Percentiles rank a stretch among this genome's conserved stretches.
phyloP scores from a whole-genome alignment of 2,113 vertebrate genomes.

The Leucopternis melanops region DNA sequence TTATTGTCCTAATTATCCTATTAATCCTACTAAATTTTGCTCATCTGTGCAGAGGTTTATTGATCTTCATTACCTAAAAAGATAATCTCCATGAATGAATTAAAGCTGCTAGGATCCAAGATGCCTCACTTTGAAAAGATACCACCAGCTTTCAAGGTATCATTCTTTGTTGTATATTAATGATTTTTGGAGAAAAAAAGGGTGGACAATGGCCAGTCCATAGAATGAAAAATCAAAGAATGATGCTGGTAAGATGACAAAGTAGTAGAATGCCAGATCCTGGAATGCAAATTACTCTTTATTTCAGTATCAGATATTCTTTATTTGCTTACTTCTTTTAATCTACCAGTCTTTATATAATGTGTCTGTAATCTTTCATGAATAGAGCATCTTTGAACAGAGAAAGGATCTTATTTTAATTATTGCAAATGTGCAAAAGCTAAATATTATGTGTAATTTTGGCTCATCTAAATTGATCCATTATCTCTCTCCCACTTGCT shows the following conservation, averaged over 20 bases:
- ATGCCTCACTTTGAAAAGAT: neutral
- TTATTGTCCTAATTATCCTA: neutral
- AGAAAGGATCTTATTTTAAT: neutral
- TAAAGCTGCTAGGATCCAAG: neutral
- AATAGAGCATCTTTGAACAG: neutral
- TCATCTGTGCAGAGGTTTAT: neutral
- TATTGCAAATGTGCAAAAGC: neutral
- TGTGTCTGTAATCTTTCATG: neutral
- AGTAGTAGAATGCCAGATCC: neutral
- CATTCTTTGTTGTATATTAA: neutral
- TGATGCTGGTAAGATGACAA: neutral
- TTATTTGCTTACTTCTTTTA: neutral
- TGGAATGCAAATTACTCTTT: neutral
- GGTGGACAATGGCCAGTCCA: neutral
- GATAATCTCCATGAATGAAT: neutral
- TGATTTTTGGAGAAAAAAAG: neutral
- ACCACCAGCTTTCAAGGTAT: neutral
- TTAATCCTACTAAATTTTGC: neutral
- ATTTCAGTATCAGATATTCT: neutral
- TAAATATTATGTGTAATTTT: neutral
- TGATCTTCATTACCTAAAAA: neutral
- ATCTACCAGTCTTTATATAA: neutral
- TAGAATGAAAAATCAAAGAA: neutral
- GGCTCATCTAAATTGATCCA: neutral
- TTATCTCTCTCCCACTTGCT: neutral